These are phyloP conservation scores for Montifringilla adamsi DNA, from an alignment of 2,113 vertebrate species.

Conservation along the genomic window DNA sequence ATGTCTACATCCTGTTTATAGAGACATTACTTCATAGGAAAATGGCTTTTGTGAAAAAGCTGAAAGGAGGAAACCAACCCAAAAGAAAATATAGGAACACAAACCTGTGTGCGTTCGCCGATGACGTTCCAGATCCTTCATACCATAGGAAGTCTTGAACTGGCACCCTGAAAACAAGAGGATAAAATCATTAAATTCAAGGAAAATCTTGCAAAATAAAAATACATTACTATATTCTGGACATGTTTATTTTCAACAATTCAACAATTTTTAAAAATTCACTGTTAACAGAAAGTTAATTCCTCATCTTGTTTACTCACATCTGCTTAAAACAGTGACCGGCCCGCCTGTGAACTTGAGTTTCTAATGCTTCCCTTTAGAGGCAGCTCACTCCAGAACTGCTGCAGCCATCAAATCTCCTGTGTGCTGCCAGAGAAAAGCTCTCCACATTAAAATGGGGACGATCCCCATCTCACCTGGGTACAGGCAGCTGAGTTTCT, in stretches of 20 bases:
- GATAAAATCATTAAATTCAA: not conserved
- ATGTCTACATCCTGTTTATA: accelerated
- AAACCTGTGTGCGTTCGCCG: conserved; percentile 94
- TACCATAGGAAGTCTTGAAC: conserved; percentile 96
- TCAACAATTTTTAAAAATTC: not conserved
- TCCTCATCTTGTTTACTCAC: not conserved
- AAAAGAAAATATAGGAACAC: not conserved
- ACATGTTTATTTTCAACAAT: not conserved
- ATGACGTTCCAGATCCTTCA: conserved; percentile 97
- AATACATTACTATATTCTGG: not conserved
- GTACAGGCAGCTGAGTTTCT: conserved; percentile 89
- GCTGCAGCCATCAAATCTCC: not conserved
- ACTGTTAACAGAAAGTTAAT: not conserved
- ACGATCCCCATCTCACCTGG: conserved; percentile 72
- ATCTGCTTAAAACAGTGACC: not conserved
- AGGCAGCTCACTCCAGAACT: not conserved
- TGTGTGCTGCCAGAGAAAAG: accelerated
- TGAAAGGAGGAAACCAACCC: not conserved
- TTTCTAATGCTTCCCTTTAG: not conserved
- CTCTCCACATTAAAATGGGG: not conserved
- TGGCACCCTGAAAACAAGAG: conserved; percentile 82
- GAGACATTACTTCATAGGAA: not conserved
- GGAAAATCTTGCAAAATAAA: not conserved
- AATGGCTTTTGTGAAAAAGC: not conserved
- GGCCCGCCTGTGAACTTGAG: not conserved